phyloP scores from a whole-genome alignment of 2,113 vertebrate genomes.

The Sebastes schlegelii region DNA sequence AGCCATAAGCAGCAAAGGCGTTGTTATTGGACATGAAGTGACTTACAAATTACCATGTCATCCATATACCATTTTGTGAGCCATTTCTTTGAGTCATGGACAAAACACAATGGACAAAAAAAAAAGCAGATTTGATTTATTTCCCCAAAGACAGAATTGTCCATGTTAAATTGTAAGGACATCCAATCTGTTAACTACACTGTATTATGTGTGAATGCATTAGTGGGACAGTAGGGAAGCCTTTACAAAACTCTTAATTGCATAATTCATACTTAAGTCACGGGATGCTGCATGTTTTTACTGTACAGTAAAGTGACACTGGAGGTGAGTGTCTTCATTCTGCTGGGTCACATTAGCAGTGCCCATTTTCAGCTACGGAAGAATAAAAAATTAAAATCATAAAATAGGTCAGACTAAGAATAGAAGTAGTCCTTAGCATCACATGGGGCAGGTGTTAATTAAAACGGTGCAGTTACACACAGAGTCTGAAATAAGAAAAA shows the following conservation, averaged over 20 bases:
- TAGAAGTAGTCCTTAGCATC: constrained; percentile 42
- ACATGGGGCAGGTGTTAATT: constrained; percentile 47
- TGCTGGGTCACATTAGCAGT: constrained; percentile 12
- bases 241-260: not conserved
- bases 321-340: constrained; percentile 19
- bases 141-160: not conserved
- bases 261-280: constrained; percentile 20
- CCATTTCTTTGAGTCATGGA: not conserved
- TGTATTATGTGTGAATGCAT: not conserved
- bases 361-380: constrained; percentile 1
- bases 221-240: not conserved
- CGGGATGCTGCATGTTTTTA: not conserved
- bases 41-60: too few species aligned
- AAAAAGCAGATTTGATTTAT: not conserved
- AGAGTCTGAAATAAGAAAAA: not conserved
- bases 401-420: constrained; percentile 61
- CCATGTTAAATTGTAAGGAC: not conserved
- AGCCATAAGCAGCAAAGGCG: too few species aligned
- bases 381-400: constrained; percentile 7
- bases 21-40: too few species aligned
- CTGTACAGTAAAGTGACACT: not conserved
- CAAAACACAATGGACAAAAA: not conserved
- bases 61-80: too few species aligned
- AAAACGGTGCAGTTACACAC: constrained; percentile 5
- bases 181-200: not conserved